These are phyloP conservation scores for Oscheius myriophilus DNA, from an alignment of 2,888 invertebrate species.

Conservation along the genomic window DNA sequence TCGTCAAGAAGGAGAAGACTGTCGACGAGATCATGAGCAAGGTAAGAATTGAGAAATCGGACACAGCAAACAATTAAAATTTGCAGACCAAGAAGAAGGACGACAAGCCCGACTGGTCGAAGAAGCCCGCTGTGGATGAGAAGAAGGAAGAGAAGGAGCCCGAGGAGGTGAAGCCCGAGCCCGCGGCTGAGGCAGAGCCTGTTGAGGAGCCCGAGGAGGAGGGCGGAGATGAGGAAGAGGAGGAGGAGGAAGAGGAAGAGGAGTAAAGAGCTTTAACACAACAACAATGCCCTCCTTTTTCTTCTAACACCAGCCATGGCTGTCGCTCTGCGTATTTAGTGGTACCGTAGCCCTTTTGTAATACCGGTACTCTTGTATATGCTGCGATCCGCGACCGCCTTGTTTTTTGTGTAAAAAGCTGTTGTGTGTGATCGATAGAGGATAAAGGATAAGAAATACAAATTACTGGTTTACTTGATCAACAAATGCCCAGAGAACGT, in stretches of 20 bases:
- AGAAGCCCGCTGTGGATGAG: constrained; percentile 50
- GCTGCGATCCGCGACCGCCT: too few relatives aligned
- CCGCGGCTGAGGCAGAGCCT: constrained; percentile 8
- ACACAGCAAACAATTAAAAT: background rate
- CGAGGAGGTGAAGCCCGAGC: constrained; percentile 18
- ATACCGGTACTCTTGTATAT: constrained; percentile 2
- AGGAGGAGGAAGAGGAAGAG: constrained; percentile 30
- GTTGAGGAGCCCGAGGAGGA: constrained; percentile 25
- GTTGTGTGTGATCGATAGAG: too few relatives aligned
- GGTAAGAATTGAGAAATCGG: constrained; percentile 3
- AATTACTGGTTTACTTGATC: too few relatives aligned
- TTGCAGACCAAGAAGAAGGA: constrained; percentile 53
- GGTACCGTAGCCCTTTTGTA: background rate
- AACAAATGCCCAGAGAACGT: too few relatives aligned
- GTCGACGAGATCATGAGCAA: constrained; percentile 71
- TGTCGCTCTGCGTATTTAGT: constrained; percentile 1
- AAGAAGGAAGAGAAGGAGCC: constrained; percentile 41
- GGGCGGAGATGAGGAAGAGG: constrained; percentile 23
- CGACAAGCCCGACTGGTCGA: constrained; percentile 69
- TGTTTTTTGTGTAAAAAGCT: too few relatives aligned
- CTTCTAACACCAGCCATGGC: background rate
- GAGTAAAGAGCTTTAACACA: constrained; percentile 20
- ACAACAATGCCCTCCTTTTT: constrained; percentile 9
- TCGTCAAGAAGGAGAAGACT: constrained; percentile 92
- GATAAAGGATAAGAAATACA: too few relatives aligned